A percentile compares a stretch with the other conserved stretches of the same genome.
Conservation (phyloP, 2,888 invertebrate species). For the Cryptus viduatorius region DNA sequence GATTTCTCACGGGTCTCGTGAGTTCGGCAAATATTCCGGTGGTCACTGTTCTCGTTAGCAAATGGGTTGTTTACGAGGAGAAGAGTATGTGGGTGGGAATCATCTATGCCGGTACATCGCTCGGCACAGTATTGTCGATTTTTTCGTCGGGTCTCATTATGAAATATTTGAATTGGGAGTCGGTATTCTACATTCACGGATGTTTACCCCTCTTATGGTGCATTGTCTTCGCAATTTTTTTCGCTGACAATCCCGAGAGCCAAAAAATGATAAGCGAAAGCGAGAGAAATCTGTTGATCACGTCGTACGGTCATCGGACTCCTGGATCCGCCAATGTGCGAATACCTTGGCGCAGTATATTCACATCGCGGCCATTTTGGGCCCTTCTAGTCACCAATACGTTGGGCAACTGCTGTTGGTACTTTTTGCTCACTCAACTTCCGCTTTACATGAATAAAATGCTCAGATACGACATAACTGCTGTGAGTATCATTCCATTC, state of each 20-base stretch:
- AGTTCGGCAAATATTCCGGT: conserved; percentile 82
- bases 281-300: conserved; percentile 81
- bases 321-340: conserved; percentile 58
- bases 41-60: conserved; percentile 82
- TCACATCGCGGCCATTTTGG: conserved; percentile 85
- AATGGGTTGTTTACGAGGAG: conserved; percentile 83
- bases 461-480: conserved; percentile 84
- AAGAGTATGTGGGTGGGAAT: conserved; percentile 82
- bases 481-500: conserved; percentile 80
- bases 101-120: conserved; percentile 81
- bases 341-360: conserved; percentile 85
- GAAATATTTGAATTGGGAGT: conserved; percentile 77
- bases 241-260: conserved; percentile 82
- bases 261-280: conserved; percentile 82
- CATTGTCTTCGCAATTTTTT: conserved; percentile 76
- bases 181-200: conserved; percentile 82
- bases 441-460: conserved; percentile 86
- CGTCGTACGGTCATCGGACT: conserved; percentile 80
- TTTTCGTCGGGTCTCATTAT: conserved; percentile 80
- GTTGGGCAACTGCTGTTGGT: conserved; percentile 86
- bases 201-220: conserved; percentile 81
- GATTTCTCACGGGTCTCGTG: conserved; percentile 80
- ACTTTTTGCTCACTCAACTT: conserved; percentile 85
- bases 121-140: conserved; percentile 83
- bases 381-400: conserved; percentile 84